Evolutionary conservation across 2,113 vertebrate genomes (phyloP), one percentile per base, ranked within the genome.

Genomic region (Entelurus aequoreus): DNA sequence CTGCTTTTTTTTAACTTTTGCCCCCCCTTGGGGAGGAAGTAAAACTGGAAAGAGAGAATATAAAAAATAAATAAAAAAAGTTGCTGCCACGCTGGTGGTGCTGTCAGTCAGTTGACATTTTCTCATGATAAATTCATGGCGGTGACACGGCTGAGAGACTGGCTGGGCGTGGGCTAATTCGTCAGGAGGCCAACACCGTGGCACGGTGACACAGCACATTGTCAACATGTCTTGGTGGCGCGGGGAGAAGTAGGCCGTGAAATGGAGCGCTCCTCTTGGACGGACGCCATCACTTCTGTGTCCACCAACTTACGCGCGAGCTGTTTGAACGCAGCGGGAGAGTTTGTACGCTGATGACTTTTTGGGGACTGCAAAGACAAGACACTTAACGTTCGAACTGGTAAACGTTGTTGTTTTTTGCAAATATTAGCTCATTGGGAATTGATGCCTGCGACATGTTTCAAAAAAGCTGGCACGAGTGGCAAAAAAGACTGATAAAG

Each of bases 111-210:
- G 63, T 70, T 79, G 85, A 83, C 72, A 60, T 57, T 44, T 56
- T 53, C 82, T 86, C 79, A 83, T 86, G 82, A 84, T 76, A 77
- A 82, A 87, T 86, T 86, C 72, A 86, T 83, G 71, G 62, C 55
- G 14, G 72, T 75, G 72, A 77, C 79, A 72, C 69, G 80, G 76
- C 79, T 84, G 82, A 87, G 65, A 74, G 80, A 76, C 80, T 87
- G 70, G 67, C 4, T 15, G 83, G 80, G 37, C 42, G 42, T 49
- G 59, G 85, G 78, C 82, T 85, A 80, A 85, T 87, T 83, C 79
- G 85, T 86, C 80, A 84, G 74, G 85, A 84, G 83, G 77, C 72
- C 54, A 63, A 42, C 72, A 73, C 70, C 51, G 64, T 70, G 78
- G 73, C 63, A 56, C 68, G 61, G 66, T 83, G 83, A 83, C 80